These are phyloP conservation scores for Drosophila nr. medialis DNA, from an alignment of 2,888 invertebrate genomes.

Conservation along the genomic window DNA sequence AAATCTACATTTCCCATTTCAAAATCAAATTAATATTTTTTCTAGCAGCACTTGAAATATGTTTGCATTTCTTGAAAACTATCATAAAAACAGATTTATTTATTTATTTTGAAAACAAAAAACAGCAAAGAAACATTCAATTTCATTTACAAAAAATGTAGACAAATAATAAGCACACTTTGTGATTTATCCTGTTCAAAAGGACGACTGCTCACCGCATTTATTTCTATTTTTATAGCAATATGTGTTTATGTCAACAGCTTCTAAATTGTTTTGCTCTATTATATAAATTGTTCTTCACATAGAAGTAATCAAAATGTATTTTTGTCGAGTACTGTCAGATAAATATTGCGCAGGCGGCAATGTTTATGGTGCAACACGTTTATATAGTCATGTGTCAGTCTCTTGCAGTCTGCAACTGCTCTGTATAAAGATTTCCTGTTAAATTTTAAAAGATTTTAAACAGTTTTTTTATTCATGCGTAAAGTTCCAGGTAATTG, in stretches of 20 bases:
- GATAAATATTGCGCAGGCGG: not conserved
- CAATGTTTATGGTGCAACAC: not conserved
- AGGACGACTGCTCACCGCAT: not conserved
- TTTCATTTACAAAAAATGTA: not conserved
- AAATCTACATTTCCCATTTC: not conserved
- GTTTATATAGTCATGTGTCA: not conserved
- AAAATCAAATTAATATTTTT: not conserved
- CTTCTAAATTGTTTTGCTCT: not conserved
- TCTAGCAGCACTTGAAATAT: not conserved
- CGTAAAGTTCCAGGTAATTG: slow-evolving; percentile 3
- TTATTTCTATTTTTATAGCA: not conserved
- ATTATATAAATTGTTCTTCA: not conserved
- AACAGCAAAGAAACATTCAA: not conserved
- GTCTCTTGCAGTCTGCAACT: not conserved
- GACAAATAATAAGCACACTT: not conserved
- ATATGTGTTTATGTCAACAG: not conserved
- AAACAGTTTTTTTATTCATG: not conserved
- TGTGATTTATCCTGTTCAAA: not conserved
- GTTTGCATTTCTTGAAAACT: not conserved
- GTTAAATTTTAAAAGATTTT: too few species aligned
- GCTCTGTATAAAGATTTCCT: not conserved
- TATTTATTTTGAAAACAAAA: not conserved
- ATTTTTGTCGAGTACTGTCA: not conserved
- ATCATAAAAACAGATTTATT: not conserved
- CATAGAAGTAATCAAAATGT: not conserved